Conservation (phyloP, 2,797 vertebrate species). For the Vultur gryphus region DNA sequence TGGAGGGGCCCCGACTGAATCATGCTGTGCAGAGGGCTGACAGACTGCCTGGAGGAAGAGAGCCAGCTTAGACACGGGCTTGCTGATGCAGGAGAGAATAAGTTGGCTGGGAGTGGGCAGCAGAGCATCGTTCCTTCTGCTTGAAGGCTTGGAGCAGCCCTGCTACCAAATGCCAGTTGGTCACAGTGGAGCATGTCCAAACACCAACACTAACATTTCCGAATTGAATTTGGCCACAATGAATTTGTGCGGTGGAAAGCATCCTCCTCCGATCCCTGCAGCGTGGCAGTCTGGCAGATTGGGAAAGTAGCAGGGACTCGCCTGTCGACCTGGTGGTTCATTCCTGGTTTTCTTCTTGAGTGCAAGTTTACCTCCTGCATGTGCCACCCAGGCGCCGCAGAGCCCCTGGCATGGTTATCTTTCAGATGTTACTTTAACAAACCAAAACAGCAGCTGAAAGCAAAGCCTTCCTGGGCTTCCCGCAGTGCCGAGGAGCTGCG, state of each 20-base stretch:
- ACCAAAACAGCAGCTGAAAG: not conserved
- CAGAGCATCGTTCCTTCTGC: not conserved
- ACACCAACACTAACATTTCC: accelerated
- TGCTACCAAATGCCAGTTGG: not conserved
- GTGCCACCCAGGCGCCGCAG: not conserved
- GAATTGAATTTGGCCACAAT: not conserved
- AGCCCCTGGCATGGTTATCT: not conserved
- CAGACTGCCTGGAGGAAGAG: not conserved
- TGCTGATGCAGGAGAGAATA: not conserved
- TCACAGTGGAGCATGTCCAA: not conserved
- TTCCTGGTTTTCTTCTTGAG: not conserved
- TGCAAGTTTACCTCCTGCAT: not conserved
- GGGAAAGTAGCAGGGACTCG: not conserved
- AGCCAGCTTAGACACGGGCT: not conserved
- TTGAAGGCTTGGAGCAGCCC: not conserved
- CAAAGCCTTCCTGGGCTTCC: not conserved
- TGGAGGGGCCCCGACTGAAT: not conserved
- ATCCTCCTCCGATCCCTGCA: not conserved
- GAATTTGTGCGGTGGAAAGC: not conserved
- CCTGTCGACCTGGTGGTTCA: not conserved
- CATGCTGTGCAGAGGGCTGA: not conserved
- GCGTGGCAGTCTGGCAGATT: not conserved
- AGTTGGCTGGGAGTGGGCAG: not conserved
- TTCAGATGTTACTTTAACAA: not conserved
- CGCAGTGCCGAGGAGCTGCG: accelerated